Base-by-base conservation (phyloP, 2,113 vertebrate species). In the Archocentrus centrarchus region DNA sequence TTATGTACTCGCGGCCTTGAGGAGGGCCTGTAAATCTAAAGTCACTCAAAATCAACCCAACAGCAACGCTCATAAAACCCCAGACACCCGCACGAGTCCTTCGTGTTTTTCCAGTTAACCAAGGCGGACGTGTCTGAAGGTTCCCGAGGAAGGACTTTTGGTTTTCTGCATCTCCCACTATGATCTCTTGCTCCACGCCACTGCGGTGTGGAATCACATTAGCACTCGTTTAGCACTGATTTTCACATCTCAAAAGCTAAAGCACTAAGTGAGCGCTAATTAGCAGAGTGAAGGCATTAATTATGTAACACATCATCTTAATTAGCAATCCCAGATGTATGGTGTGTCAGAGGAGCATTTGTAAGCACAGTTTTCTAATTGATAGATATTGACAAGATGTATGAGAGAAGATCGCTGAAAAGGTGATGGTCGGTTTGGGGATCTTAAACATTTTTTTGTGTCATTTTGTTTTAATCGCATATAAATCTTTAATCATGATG, bases 231-330 rank as follows among this genome's bases (percentile, higher is more conserved):
- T 93, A 95, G 89, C 93, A 60, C 82, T 9, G 47, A 87, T 89
- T 93, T 93, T 91, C 91, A 91, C 95, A 91, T 92, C 84, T 86
- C 84, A 17, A 80, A 91, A 77, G 81, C 82, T 70, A 68, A 79
- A 81, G 85, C 89, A 75, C 93, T 94, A 93, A 96, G 92, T 91
- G 91, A 93, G 94, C 75, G 85, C 91, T 96, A 96, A 96, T 96
- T 95, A 96, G 93, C 27, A 37, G 87, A 91, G 92, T 55, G 87
- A 80, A 89, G 87, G 92, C 93, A 93, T 94, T 96, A 95, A 95
- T 96, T 95, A 95, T 94, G 91, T 93, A 90, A 94, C 94, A 87
- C 90, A 90, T 95, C 93, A 94, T 95, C 92, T 89, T 95, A 95
- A 96, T 95, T 95, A 95, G 90, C 79, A 59, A 84, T 92, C 95